Percentiles rank a stretch among this genome's conserved stretches.
These are phyloP conservation scores for Leptinotarsa defecta DNA, from an alignment of 1,140 invertebrate genomes.

Conservation along the genomic window DNA sequence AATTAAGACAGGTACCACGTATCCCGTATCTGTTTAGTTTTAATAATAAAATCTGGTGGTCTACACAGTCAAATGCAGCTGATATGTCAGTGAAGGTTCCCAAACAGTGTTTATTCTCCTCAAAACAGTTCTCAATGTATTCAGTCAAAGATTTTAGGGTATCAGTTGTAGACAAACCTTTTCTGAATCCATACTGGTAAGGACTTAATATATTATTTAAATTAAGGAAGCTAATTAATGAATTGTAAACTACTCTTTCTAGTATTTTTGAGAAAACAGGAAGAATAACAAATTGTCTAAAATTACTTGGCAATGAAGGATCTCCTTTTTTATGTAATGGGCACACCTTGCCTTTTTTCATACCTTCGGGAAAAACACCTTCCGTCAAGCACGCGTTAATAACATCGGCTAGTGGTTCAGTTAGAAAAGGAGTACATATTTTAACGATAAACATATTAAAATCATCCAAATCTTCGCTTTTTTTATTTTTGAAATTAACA, in stretches of 20 bases:
- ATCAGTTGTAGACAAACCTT: slow-evolving; percentile 4
- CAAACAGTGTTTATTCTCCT: background rate
- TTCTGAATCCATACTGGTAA: background rate
- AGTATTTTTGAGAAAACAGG: background rate
- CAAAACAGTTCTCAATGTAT: slow-evolving; percentile 7
- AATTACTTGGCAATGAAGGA: background rate
- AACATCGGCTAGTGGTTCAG: background rate
- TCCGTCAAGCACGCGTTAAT: background rate
- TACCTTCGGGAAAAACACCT: slow-evolving; percentile 2
- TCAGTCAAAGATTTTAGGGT: background rate
- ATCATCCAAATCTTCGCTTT: background rate
- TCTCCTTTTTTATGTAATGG: slow-evolving; percentile 3
- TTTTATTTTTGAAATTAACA: background rate
- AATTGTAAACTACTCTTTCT: background rate
- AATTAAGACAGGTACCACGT: slow-evolving; percentile 3
- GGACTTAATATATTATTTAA: background rate
- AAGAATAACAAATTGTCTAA: slow-evolving; percentile 1
- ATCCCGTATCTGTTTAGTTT: slow-evolving; percentile 7
- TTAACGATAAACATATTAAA: background rate
- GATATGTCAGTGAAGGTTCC: background rate
- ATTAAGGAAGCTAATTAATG: background rate
- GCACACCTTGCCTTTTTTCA: background rate
- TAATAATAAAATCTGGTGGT: background rate
- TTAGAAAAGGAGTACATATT: background rate
- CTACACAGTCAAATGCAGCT: slow-evolving; percentile 4